Evolutionary conservation across 2,113 vertebrate species (phyloP).

Genomic region (Triplophysa siluroides): DNA sequence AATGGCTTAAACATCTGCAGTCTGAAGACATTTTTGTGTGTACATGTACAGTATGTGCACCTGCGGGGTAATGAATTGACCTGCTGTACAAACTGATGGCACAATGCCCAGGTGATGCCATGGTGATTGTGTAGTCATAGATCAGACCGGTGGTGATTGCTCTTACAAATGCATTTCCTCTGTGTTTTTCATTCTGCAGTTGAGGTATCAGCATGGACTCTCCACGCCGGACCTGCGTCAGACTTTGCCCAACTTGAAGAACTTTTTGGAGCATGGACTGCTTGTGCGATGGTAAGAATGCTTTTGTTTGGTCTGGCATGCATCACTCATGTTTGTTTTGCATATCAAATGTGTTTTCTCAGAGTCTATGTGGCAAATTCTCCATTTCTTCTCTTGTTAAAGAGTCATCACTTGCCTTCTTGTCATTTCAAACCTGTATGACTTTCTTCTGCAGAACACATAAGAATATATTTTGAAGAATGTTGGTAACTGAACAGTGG

Average conservation of each 20-base stretch:
- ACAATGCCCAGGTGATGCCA: slow-evolving; percentile 22
- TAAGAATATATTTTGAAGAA: too few species aligned
- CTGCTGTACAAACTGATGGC: neutral
- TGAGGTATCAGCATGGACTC: slow-evolving; percentile 93
- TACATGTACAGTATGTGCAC: neutral
- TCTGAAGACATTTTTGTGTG: neutral
- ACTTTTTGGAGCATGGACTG: slow-evolving; percentile 93
- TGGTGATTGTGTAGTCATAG: neutral
- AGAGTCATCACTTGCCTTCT: too few species aligned
- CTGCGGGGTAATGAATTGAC: slow-evolving; percentile 21
- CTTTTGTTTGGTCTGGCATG: neutral
- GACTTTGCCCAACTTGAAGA: slow-evolving; percentile 97
- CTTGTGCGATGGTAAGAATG: slow-evolving; percentile 92
- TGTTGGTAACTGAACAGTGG: too few species aligned
- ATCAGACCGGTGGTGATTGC: slow-evolving; percentile 15
- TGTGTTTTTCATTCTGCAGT: slow-evolving; percentile 72
- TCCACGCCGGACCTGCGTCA: slow-evolving; percentile 94
- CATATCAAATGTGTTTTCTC: too few species aligned
- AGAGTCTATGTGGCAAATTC: too few species aligned
- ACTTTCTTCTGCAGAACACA: too few species aligned
- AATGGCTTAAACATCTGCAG: slow-evolving; percentile 34
- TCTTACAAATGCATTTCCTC: slow-evolving; percentile 31
- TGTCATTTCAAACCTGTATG: too few species aligned
- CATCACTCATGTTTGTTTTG: too few species aligned
- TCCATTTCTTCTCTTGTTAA: too few species aligned